Base-by-base conservation (phyloP, 2,888 invertebrate species). In the Agrenia bidenticulata region DNA sequence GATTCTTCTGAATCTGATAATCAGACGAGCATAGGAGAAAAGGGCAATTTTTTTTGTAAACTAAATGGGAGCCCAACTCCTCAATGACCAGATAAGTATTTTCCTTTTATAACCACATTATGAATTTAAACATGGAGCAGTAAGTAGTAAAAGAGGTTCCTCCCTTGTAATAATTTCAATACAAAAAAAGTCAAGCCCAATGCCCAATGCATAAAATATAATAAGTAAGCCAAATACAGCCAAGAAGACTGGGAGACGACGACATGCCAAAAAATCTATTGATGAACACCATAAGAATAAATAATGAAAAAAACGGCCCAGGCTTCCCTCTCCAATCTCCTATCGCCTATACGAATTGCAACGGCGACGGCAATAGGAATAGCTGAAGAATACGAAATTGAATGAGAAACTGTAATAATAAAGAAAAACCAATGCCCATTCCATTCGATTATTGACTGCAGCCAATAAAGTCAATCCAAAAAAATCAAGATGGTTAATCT, bases 41-140 rank as follows among this genome's bases (percentile, higher is more conserved):
- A 51, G 51, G 23, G 51, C 19, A 17, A 19, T 57, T 57, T 57
- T n/a, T 15, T 51, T 19, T 21, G 19, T 7, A 5, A 27, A 26
- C 27, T 58, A 45, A 58, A 58, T 58, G 58, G 58, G 26, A 19
- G 23, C 13, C 23, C 24, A 21, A 23, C 51, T 24, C 45, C 45
- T 58, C 58, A 58, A 7, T 58, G 58, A 26, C 58, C 45, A 58
- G 58, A 58, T 58, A 58, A 58, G 58, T 58, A 58, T 39, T 58
- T 45, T 58, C 58, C 58, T 58, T 58, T 58, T 58, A 58, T 58
- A 58, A 39, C 45, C 58, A 49, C 45, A 45, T 58, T 58, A 58
- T 58, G 45, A 58, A 58, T 58, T 49, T 58, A 11, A 58, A 45
- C 41, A 42, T 41, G 26, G 42, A 41, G 57, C 57, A 57, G 57